Conservation (phyloP, 1,140 invertebrate species). For the Micrasema longulum region DNA sequence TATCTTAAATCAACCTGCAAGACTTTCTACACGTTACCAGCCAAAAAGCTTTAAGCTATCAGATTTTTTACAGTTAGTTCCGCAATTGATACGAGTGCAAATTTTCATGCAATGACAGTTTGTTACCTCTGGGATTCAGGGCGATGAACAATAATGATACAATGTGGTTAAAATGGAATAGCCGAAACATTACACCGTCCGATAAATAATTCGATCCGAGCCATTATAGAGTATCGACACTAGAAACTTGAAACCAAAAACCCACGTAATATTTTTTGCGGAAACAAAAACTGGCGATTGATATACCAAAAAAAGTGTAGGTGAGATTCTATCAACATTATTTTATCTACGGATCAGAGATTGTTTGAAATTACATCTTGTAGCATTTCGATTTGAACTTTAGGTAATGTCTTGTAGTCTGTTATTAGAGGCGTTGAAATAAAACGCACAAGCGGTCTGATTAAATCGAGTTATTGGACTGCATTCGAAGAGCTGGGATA, state of each 20-base stretch:
- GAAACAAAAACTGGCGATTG: background rate
- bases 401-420: no score
- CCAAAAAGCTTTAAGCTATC: no score
- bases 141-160: slow-evolving; percentile 2
- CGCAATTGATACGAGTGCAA: no score
- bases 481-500: no score
- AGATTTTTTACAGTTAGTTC: no score
- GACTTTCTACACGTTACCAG: no score
- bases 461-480: no score
- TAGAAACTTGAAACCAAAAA: background rate
- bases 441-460: no score
- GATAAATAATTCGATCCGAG: slow-evolving; percentile 1
- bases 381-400: background rate
- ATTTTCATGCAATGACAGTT: slow-evolving; percentile 11
- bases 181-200: slow-evolving; percentile 1
- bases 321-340: background rate
- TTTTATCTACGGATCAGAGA: slow-evolving; percentile 4
- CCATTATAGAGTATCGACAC: slow-evolving; percentile 13
- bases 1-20: no score
- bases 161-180: background rate
- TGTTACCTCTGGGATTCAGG: slow-evolving; percentile 1
- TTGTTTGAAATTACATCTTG: slow-evolving; percentile 3
- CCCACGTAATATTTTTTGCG: slow-evolving; percentile 5
- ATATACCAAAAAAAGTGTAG: background rate
- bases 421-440: no score